These are phyloP conservation scores for Junonia oenone DNA, from an alignment of 2,888 invertebrate genomes.

Conservation along the genomic window DNA sequence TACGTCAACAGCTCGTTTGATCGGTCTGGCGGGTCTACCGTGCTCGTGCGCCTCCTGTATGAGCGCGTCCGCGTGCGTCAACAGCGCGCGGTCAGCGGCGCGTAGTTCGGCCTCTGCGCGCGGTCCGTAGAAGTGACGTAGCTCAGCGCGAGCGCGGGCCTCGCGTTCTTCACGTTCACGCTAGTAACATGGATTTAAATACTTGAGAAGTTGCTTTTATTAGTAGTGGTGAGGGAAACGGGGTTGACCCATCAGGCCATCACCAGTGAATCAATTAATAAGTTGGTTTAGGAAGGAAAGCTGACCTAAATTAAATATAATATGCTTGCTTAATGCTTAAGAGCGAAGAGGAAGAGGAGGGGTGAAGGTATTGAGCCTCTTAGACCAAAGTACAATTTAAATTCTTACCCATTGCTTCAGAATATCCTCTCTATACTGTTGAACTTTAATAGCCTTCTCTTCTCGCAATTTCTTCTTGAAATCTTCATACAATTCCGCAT, in stretches of 20 bases:
- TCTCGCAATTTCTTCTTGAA: slow-evolving; percentile 56
- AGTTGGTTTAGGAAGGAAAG: no score
- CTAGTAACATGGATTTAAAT: no score
- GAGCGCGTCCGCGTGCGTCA: slow-evolving; percentile 69
- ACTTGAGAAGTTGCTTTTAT: no score
- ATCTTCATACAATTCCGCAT: slow-evolving; percentile 63
- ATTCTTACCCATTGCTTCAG: slow-evolving; percentile 67
- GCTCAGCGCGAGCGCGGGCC: slow-evolving; percentile 48
- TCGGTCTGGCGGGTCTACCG: slow-evolving; percentile 59
- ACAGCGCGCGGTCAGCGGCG: slow-evolving; percentile 70
- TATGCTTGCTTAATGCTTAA: no score
- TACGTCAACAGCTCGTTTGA: slow-evolving; percentile 65
- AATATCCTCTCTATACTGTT: slow-evolving; percentile 63
- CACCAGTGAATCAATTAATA: no score
- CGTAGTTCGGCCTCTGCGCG: slow-evolving; percentile 54
- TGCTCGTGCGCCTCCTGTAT: slow-evolving; percentile 58
- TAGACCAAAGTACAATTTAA: no score
- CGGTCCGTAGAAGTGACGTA: slow-evolving; percentile 61
- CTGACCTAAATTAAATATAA: no score
- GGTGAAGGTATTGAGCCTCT: no score
- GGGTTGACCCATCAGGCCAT: no score
- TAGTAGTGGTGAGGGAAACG: no score
- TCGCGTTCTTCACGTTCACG: no score
- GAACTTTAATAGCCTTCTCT: slow-evolving; percentile 56
- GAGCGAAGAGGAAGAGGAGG: no score